phyloP scores from a whole-genome alignment of 2,113 vertebrate species.

The Myiozetetes cayanensis region DNA sequence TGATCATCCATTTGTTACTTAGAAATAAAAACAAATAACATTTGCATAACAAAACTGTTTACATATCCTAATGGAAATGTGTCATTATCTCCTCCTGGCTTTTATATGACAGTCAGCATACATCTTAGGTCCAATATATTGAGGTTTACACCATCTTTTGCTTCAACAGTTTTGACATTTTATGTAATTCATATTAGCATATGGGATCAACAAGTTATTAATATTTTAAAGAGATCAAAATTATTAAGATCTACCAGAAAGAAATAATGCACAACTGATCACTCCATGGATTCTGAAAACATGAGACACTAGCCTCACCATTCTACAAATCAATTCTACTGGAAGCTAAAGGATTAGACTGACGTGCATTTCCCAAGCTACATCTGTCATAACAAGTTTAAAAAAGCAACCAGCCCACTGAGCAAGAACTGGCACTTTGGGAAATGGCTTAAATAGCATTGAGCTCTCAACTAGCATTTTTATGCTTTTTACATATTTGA shows the following conservation, averaged over 20 bases:
- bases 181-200: background rate
- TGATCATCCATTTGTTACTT: background rate
- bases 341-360: constrained; percentile 59
- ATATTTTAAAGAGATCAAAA: background rate
- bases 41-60: constrained; percentile 14
- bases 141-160: background rate
- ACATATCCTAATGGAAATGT: background rate
- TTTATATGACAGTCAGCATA: background rate
- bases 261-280: background rate
- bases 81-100: background rate
- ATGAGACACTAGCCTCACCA: background rate
- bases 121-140: background rate
- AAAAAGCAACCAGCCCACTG: constrained; percentile 70
- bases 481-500: constrained; percentile 25
- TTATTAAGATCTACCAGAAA: background rate
- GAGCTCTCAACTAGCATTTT: constrained; percentile 21
- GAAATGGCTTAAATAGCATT: constrained; percentile 64
- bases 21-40: background rate
- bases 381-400: constrained; percentile 69
- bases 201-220: background rate
- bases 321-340: constrained; percentile 45
- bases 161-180: background rate
- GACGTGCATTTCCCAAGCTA: constrained; percentile 62
- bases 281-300: background rate
- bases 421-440: constrained; percentile 63